Conservation (phyloP, 2,113 vertebrate species). For the Brachyhypopomus occidentalis region DNA sequence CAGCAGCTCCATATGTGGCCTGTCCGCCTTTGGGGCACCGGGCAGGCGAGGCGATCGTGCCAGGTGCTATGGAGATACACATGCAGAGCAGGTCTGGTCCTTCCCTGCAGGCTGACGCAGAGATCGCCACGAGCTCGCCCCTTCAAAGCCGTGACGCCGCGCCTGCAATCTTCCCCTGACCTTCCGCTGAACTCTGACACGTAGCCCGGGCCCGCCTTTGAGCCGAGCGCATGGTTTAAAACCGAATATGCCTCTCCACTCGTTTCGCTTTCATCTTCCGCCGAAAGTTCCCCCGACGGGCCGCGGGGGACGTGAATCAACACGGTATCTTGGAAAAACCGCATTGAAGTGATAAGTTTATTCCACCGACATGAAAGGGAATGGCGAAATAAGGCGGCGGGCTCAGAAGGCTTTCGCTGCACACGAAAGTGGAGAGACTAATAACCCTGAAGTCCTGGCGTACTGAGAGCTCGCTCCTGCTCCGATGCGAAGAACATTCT, state of each 20-base stretch:
- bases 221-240: constrained; percentile 67
- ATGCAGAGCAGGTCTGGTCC: constrained; percentile 14
- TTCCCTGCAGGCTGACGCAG: constrained; percentile 22
- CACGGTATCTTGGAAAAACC: constrained; percentile 69
- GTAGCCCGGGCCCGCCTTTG: constrained; percentile 68
- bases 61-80: constrained; percentile 5
- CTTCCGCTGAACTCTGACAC: constrained; percentile 67
- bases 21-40: neutral
- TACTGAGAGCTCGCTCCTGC: constrained; percentile 48
- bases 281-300: constrained; percentile 72
- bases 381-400: constrained; percentile 73
- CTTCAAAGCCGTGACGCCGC: constrained; percentile 26
- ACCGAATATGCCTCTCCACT: constrained; percentile 64
- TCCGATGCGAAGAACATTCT: constrained; percentile 56
- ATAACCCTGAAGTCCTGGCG: constrained; percentile 68
- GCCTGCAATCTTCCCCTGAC: constrained; percentile 57
- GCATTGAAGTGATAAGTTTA: constrained; percentile 74
- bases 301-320: constrained; percentile 69
- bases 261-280: constrained; percentile 68
- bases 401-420: constrained; percentile 67
- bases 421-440: constrained; percentile 65
- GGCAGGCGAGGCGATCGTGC: neutral
- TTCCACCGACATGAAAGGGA: constrained; percentile 77
- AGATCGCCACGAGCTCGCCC: constrained; percentile 23
- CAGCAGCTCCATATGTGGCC: no score